Conservation (phyloP, 2,888 invertebrate genomes). For the Chrysodeixis includens region DNA sequence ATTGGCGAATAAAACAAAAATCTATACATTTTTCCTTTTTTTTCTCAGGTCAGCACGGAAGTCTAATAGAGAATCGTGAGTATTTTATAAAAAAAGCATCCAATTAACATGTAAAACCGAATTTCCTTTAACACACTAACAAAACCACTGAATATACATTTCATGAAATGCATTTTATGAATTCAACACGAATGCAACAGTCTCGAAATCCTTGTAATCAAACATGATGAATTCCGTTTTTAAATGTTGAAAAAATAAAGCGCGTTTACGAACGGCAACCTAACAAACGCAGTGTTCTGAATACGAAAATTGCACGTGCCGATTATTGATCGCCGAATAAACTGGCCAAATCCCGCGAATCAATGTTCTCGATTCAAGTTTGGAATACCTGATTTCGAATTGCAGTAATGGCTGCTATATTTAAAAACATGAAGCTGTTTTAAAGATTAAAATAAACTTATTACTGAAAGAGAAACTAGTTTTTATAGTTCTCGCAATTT, state of each 20-base stretch:
- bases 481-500: not conserved
- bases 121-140: conserved; percentile 34
- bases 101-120: conserved; percentile 26
- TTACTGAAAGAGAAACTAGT: not conserved
- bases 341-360: conserved; percentile 28
- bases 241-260: conserved; percentile 9
- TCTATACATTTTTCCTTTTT: conserved; percentile 45
- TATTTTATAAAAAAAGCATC: conserved; percentile 41
- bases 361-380: conserved; percentile 31
- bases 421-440: not conserved
- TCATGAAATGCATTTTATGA: conserved; percentile 9
- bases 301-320: conserved; percentile 40
- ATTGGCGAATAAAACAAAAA: conserved; percentile 16
- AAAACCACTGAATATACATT: conserved; percentile 24
- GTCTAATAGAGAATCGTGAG: conserved; percentile 60
- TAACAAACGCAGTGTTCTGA: conserved; percentile 38
- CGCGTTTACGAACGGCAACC: conserved; percentile 14
- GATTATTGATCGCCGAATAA: conserved; percentile 29
- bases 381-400: conserved; percentile 25
- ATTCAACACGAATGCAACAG: conserved; percentile 25
- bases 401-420: not conserved
- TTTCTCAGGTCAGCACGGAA: conserved; percentile 60
- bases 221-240: conserved; percentile 10
- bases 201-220: conserved; percentile 19
- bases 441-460: no score